phyloP scores from a whole-genome alignment of 30 jellyfish, hydroid and myxozoan genomes.

The Pseudorhiza aurosa region DNA sequence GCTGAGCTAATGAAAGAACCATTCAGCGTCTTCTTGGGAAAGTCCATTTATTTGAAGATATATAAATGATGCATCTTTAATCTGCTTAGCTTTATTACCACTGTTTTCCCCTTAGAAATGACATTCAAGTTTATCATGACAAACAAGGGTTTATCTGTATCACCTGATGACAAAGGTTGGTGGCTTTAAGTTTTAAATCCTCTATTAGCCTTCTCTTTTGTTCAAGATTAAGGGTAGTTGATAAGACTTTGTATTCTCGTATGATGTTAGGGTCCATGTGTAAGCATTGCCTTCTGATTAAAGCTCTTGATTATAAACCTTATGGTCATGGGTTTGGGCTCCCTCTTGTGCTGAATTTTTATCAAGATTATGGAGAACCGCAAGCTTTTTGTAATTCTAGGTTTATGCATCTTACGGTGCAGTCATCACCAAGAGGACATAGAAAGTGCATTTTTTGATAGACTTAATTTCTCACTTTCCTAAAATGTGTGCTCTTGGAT shows the following conservation, averaged over 20 bases:
- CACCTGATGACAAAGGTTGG: constrained; percentile 63
- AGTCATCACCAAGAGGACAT: too few relatives aligned
- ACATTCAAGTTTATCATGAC: constrained; percentile 68
- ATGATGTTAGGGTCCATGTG: not conserved
- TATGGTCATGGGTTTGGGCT: too few relatives aligned
- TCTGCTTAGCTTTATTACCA: not conserved
- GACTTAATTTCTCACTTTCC: too few relatives aligned
- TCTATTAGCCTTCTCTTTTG: not conserved
- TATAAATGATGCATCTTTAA: not conserved
- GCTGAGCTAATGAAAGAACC: not conserved
- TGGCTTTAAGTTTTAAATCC: not conserved
- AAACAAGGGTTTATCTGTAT: constrained; percentile 47
- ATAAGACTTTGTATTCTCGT: not conserved
- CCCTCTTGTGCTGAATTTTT: too few relatives aligned
- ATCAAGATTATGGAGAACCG: too few relatives aligned
- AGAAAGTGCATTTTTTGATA: too few relatives aligned
- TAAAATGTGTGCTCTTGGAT: too few relatives aligned
- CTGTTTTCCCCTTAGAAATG: constrained; percentile 28
- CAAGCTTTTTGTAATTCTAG: too few relatives aligned
- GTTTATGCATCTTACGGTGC: too few relatives aligned
- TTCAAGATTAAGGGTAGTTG: not conserved
- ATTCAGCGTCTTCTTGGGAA: not conserved
- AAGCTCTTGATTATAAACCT: too few relatives aligned
- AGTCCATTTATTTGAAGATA: not conserved
- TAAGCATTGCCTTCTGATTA: not conserved